phyloP scores from a whole-genome alignment of 2,888 invertebrate genomes.

The Osmoderma eremita region DNA sequence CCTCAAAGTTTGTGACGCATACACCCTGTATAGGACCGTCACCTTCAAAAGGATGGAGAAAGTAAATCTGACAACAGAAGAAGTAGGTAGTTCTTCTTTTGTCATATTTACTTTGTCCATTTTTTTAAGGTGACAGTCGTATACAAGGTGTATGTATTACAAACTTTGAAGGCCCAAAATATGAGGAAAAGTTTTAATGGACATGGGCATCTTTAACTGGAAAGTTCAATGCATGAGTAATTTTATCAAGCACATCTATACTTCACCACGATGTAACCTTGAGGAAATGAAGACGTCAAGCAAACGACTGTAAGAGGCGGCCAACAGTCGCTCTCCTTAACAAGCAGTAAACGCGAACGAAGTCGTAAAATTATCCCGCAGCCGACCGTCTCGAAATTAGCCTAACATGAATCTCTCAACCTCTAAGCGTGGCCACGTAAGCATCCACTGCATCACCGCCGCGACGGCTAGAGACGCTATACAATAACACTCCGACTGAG shows the following conservation, averaged over 20 bases:
- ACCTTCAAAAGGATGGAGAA: too few species aligned
- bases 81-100: too few species aligned
- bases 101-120: too few species aligned
- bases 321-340: constrained; percentile 56
- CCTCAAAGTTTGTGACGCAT: too few species aligned
- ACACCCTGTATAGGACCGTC: too few species aligned
- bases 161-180: too few species aligned
- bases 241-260: background rate
- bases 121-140: too few species aligned
- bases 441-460: constrained; percentile 48
- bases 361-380: constrained; percentile 57
- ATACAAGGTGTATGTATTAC: too few species aligned
- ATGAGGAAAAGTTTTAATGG: too few species aligned
- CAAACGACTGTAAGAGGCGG: constrained; percentile 55
- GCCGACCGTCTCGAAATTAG: constrained; percentile 56
- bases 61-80: too few species aligned
- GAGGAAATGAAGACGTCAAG: constrained; percentile 46
- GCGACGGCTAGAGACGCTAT: constrained; percentile 39
- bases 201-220: too few species aligned
- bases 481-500: constrained; percentile 51
- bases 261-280: background rate
- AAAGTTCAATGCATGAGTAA: background rate
- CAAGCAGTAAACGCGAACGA: constrained; percentile 59
- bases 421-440: constrained; percentile 55
- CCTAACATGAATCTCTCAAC: constrained; percentile 57